Base-by-base conservation (phyloP, 2,888 invertebrate genomes). In the Campoplex capitator region DNA sequence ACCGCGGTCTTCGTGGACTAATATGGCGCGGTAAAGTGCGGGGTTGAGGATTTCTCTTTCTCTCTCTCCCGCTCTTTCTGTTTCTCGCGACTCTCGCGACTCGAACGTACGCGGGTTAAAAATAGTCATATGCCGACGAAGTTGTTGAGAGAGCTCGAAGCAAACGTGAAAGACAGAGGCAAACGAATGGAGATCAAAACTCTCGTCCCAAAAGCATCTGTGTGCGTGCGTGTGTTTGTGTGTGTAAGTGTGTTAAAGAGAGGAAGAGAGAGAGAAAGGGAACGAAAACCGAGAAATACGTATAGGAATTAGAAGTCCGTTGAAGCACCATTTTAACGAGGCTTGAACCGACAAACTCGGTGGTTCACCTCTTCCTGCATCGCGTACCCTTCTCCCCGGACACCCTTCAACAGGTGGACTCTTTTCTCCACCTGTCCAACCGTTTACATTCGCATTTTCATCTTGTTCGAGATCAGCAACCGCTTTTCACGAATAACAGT, bases 21-120 rank as follows among this genome's bases (percentile, higher is more conserved):
- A 94, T 94, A 94, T 94, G 94, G 94, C 94, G 94, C 92, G 94
- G 92, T 91, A 92, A 91, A 91, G 91, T 81, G 85, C 89, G 92
- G 93, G 92, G 92, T 93, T 93, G 92, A 88, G 92, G 91, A 92
- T 93, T 92, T 91, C 92, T 82, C 71, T 80, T 62, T 73, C 58
- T 91, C 92, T 82, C 87, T 78, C 90, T 90, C 71, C 73, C 71
- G 62, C 58, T 74, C 73, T 65, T 65, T 51, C 81, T 56, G 28
- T 56, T 56, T 70, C 54, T 51, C 38, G 38, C 76, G 71, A 73
- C 87, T 75, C 91, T 90, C 91, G 91, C 91, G 91, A 92, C 91
- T 92, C 93, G 91, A 88, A 89, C 89, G 70, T 2, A 70, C 75
- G 76, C 45, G 82, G 91, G 93, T 93, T 93, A 94, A 93, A 94